These are phyloP conservation scores for Manis javanica DNA, from an alignment of 2,797 vertebrate genomes.

Conservation along the genomic window DNA sequence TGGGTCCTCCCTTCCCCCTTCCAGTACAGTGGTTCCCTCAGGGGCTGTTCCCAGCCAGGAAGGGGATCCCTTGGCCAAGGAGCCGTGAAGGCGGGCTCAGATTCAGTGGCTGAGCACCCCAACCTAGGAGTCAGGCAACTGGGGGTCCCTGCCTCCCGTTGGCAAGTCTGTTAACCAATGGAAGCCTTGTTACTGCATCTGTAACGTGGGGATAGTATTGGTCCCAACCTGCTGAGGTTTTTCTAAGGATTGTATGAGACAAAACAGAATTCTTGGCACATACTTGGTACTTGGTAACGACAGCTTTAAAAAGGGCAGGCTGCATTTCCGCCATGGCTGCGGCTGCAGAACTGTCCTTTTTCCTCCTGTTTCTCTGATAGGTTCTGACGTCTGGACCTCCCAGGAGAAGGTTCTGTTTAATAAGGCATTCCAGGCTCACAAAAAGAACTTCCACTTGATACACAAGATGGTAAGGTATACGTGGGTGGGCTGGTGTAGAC, in stretches of 20 bases:
- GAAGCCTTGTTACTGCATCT: background rate
- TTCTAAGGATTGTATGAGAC: background rate
- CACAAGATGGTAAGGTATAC: constrained; percentile 84
- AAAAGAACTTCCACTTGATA: constrained; percentile 88
- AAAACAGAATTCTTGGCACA: background rate
- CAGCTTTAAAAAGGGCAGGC: background rate
- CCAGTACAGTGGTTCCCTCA: background rate
- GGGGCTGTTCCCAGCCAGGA: background rate
- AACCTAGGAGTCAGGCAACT: background rate
- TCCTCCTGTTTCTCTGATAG: constrained; percentile 62
- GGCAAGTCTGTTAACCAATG: background rate
- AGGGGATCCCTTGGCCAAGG: too few species aligned
- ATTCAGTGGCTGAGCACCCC: background rate
- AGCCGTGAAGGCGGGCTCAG: background rate
- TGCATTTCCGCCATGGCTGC: background rate
- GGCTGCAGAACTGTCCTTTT: background rate
- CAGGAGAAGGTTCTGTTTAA: constrained; percentile 86
- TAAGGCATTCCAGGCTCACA: constrained; percentile 82
- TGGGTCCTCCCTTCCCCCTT: background rate
- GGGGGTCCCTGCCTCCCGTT: background rate
- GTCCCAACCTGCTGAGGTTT: background rate
- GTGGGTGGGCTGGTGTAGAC: rapidly evolving
- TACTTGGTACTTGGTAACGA: rapidly evolving
- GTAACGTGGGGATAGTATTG: too few species aligned
- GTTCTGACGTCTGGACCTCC: constrained; percentile 86